phyloP scores from a whole-genome alignment of 2,113 vertebrate genomes.

The Phaetusa simplex region DNA sequence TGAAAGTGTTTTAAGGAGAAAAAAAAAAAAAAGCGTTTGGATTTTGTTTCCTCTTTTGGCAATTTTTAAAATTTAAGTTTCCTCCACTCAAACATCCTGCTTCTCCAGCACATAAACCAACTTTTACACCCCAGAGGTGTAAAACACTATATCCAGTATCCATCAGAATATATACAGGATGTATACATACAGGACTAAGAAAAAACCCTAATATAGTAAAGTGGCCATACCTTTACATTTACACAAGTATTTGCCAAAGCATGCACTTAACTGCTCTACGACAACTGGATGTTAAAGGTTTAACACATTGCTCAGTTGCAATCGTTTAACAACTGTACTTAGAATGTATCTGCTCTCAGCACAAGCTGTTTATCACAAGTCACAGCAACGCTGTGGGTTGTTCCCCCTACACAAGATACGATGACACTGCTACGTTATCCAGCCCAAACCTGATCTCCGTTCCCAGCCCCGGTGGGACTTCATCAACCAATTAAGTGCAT shows the following conservation, averaged over 20 bases:
- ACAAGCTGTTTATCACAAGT: background rate
- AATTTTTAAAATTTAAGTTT: background rate
- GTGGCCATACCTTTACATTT: too few relatives aligned
- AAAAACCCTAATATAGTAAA: fast-evolving
- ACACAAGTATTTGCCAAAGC: background rate
- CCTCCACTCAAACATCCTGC: background rate
- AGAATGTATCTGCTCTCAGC: background rate
- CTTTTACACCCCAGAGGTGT: background rate
- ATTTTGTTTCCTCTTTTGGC: fast-evolving
- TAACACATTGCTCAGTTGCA: fast-evolving
- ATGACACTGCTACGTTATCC: background rate
- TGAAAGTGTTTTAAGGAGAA: background rate
- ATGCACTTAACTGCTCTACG: fast-evolving
- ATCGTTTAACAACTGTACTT: background rate
- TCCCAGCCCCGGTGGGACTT: background rate
- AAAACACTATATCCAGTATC: background rate
- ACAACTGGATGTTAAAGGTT: fast-evolving
- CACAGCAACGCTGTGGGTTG: background rate
- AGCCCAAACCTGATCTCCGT: background rate
- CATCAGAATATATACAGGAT: too few relatives aligned
- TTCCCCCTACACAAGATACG: background rate
- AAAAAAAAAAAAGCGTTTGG: fast-evolving
- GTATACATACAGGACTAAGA: too few relatives aligned
- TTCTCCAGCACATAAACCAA: fast-evolving
- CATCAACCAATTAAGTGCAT: fast-evolving